Percentiles rank a stretch among this genome's conserved stretches.
Evolutionary conservation across 2,113 vertebrate species (phyloP).

Genomic region (Anarrhichthys ocellatus): DNA sequence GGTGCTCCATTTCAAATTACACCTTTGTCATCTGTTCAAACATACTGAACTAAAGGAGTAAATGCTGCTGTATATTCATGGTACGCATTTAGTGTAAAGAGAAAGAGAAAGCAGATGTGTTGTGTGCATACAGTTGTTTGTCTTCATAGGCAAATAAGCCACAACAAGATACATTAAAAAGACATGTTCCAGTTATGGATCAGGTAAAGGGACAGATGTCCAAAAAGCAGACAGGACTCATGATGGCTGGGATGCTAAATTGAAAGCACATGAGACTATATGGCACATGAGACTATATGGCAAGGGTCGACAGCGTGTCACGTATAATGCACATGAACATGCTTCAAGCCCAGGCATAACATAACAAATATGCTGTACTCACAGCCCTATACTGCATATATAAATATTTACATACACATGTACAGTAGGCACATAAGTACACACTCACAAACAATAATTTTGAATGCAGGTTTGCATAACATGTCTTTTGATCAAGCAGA

Average conservation of each 20-base stretch:
- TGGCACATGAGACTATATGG: not conserved
- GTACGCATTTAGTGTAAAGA: not conserved
- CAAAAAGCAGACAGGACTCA: not conserved
- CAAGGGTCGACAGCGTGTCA: not conserved
- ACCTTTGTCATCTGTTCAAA: not conserved
- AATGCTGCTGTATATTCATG: not conserved
- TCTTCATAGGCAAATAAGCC: not conserved
- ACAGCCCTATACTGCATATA: not conserved
- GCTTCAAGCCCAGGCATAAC: not conserved
- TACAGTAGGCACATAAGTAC: not conserved
- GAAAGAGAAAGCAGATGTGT: not conserved
- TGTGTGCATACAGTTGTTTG: not conserved
- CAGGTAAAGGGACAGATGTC: not conserved
- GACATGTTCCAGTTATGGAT: not conserved
- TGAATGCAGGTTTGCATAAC: not conserved
- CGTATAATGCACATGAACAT: not conserved
- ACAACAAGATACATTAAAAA: not conserved
- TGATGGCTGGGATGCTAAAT: not conserved
- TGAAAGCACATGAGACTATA: not conserved
- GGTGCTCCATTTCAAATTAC: not conserved
- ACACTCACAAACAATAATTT: not conserved
- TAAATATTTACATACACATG: not conserved
- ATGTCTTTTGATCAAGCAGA: conserved; percentile 2
- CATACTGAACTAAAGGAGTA: not conserved
- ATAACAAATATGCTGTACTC: not conserved